Conservation (phyloP, 2,888 invertebrate species). For the Gymnoscelis rufifasciata region DNA sequence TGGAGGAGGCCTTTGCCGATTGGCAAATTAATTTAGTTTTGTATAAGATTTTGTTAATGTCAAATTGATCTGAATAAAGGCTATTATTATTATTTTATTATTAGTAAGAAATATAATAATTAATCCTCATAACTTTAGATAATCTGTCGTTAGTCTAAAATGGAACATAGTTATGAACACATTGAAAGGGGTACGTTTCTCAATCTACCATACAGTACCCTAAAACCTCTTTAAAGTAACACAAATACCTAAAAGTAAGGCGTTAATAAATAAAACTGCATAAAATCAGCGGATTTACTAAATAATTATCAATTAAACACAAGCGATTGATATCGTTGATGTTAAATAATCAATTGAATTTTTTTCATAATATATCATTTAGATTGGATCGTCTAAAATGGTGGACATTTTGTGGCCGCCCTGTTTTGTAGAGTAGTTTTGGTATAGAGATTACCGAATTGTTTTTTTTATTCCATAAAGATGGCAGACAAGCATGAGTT, state of each 20-base stretch:
- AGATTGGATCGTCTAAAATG: conserved; percentile 62
- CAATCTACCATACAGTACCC: background rate
- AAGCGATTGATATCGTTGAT: conserved; percentile 57
- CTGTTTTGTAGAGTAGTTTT: conserved; percentile 44
- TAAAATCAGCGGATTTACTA: conserved; percentile 44
- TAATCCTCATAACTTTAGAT: no score
- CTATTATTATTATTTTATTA: no score
- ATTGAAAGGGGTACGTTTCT: no score
- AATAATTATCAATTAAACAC: conserved; percentile 63
- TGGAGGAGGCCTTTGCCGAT: no score
- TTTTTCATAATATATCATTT: conserved; percentile 68
- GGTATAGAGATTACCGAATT: conserved; percentile 23
- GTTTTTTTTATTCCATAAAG: no score
- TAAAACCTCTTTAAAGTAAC: conserved; percentile 17
- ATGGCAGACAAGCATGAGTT: no score
- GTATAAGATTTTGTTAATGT: no score
- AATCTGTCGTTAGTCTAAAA: no score
- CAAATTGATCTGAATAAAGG: no score
- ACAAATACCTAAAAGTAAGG: conserved; percentile 33
- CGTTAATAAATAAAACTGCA: conserved; percentile 31
- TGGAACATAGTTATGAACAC: no score
- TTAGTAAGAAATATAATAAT: no score
- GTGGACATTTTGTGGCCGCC: conserved; percentile 53
- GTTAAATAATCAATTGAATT: conserved; percentile 67
- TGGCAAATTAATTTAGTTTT: no score